These are phyloP conservation scores for Plebejus melissa DNA, from an alignment of 2,888 invertebrate genomes.

Conservation along the genomic window DNA sequence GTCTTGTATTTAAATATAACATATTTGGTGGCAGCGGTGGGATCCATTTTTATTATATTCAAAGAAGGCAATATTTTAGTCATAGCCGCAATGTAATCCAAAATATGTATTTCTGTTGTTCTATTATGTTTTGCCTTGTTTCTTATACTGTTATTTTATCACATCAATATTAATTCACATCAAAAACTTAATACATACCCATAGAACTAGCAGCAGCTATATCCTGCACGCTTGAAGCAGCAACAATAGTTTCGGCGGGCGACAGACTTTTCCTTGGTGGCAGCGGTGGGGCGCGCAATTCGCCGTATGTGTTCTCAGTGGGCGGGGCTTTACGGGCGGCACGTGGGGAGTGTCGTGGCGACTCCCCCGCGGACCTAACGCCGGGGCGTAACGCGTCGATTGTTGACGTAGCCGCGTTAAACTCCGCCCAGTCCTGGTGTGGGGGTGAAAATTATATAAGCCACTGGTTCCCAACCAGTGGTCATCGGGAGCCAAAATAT, in stretches of 20 bases:
- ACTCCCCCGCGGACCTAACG: constrained; percentile 77
- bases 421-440: constrained; percentile 79
- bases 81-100: too few relatives aligned
- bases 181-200: constrained; percentile 31
- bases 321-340: constrained; percentile 52
- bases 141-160: too few relatives aligned
- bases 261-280: constrained; percentile 80
- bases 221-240: constrained; percentile 67
- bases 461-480: neutral
- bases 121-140: too few relatives aligned
- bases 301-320: constrained; percentile 66
- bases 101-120: too few relatives aligned
- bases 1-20: neutral
- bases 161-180: too few relatives aligned
- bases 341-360: constrained; percentile 73
- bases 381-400: constrained; percentile 75
- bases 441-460: neutral
- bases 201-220: constrained; percentile 56
- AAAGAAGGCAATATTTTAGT: too few relatives aligned
- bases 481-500: too few relatives aligned
- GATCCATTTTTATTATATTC: neutral
- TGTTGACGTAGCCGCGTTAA: constrained; percentile 82
- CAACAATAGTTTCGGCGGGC: constrained; percentile 59
- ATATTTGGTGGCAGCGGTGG: neutral
- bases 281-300: constrained; percentile 69